Percentiles rank a stretch among this genome's conserved stretches.
Conservation (phyloP, 2,888 invertebrate species). For the Drosophila incognita region DNA sequence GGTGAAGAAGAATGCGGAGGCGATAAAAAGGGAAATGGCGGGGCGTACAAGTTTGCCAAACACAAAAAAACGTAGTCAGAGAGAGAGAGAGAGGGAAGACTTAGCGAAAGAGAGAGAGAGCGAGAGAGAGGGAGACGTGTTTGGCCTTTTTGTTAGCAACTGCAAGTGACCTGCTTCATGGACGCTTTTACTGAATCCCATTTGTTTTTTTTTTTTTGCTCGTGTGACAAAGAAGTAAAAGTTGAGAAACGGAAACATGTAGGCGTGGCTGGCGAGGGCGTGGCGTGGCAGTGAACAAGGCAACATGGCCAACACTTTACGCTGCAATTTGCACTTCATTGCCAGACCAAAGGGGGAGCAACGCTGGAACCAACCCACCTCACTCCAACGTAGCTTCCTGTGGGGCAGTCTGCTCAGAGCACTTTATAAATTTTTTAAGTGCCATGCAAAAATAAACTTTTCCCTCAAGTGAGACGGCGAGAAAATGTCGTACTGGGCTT, state of each 20-base stretch:
- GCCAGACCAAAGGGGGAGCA: conserved; percentile 46
- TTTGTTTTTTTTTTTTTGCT: conserved; percentile 23
- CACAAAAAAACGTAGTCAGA: conserved; percentile 28
- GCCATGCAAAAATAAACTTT: conserved; percentile 68
- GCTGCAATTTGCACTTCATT: conserved; percentile 80
- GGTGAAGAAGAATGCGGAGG: conserved; percentile 21
- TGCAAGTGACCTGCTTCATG: conserved; percentile 60
- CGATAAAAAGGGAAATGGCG: conserved; percentile 50
- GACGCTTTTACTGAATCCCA: conserved; percentile 40
- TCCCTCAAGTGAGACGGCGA: conserved; percentile 26
- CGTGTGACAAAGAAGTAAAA: conserved; percentile 75
- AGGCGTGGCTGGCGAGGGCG: conserved; percentile 14
- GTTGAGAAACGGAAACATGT: conserved; percentile 54
- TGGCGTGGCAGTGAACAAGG: conserved; percentile 39
- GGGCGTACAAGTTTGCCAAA: conserved; percentile 58
- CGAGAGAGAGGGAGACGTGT: not conserved
- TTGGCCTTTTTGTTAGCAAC: conserved; percentile 29
- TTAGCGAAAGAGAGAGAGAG: not conserved
- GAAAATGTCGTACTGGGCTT: conserved; percentile 30
- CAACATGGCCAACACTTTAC: conserved; percentile 66
- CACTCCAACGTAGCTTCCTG: conserved; percentile 19
- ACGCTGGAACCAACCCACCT: not conserved
- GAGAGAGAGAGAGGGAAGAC: not conserved
- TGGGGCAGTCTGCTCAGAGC: conserved; percentile 70
- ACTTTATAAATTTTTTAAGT: conserved; percentile 76